Conservation (phyloP, 2,797 vertebrate genomes). For the Mormyrus hasselquistii region DNA sequence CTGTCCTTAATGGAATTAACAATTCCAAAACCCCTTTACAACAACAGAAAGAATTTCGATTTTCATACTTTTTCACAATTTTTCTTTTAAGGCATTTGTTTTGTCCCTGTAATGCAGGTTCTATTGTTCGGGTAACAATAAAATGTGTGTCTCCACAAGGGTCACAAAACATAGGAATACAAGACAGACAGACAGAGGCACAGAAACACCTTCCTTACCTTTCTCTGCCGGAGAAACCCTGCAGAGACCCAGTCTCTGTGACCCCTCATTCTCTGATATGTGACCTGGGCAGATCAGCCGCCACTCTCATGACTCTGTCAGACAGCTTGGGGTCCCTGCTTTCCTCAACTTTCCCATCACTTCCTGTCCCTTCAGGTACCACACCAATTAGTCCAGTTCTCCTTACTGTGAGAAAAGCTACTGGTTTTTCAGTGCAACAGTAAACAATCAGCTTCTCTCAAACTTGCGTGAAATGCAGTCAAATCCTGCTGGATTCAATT, state of each 20-base stretch:
- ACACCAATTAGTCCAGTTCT: constrained; percentile 43
- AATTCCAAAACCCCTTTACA: neutral
- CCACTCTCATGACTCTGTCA: constrained; percentile 62
- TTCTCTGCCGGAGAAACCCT: constrained; percentile 61
- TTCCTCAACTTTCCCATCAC: constrained; percentile 13
- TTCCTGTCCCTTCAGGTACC: constrained; percentile 27
- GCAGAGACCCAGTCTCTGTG: constrained; percentile 52
- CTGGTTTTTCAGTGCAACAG: constrained; percentile 21
- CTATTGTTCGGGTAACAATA: neutral
- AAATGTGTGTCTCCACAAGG: neutral
- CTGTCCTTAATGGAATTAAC: neutral
- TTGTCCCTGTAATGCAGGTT: neutral
- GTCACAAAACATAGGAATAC: constrained; percentile 5
- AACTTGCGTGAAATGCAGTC: neutral
- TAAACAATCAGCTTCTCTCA: constrained; percentile 19
- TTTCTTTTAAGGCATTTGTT: neutral
- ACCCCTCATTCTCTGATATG: constrained; percentile 68
- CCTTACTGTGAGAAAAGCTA: neutral
- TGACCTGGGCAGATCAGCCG: constrained; percentile 60
- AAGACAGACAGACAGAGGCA: neutral
- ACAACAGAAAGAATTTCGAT: neutral
- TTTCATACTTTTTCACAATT: neutral
- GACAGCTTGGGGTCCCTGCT: constrained; percentile 14
- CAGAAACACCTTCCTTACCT: constrained; percentile 50
- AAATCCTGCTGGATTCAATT: constrained; percentile 32